Percentiles rank a stretch among this genome's conserved stretches.
phyloP scores from a whole-genome alignment of 2,888 invertebrate species.

The Eupithecia dodoneata region DNA sequence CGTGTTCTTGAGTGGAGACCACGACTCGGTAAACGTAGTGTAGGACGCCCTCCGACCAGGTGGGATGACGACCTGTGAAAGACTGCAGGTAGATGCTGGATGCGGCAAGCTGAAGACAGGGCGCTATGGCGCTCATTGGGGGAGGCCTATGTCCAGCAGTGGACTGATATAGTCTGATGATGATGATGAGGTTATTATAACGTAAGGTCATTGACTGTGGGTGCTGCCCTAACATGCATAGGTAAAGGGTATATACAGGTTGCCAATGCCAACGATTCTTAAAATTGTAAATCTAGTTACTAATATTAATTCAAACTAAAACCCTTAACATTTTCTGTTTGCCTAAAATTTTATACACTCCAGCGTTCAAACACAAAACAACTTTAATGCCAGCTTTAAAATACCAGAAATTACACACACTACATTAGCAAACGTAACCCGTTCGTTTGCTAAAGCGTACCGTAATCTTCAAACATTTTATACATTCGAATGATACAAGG shows the following conservation, averaged over 20 bases:
- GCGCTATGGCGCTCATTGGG: no score
- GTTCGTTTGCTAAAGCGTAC: conserved; percentile 48
- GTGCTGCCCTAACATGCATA: neutral
- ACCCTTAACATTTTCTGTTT: conserved; percentile 21
- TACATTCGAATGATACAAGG: conserved; percentile 61
- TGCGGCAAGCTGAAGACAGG: no score
- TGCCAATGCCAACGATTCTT: neutral
- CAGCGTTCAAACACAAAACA: conserved; percentile 36
- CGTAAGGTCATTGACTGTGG: no score
- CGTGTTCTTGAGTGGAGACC: no score
- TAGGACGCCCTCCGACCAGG: no score
- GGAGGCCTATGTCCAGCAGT: no score
- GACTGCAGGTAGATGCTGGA: no score
- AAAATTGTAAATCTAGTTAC: neutral
- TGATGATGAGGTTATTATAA: no score
- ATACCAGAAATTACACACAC: conserved; percentile 49
- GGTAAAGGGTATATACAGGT: neutral
- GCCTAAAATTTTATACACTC: conserved; percentile 29
- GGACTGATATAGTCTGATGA: no score
- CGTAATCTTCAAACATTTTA: conserved; percentile 59
- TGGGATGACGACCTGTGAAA: no score
- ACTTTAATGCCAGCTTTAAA: conserved; percentile 34
- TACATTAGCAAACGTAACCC: conserved; percentile 50
- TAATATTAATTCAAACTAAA: conserved; percentile 1
- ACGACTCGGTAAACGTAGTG: no score